Evolutionary conservation across 1,140 invertebrate species (phyloP).

Genomic region (Drosophila tsacasi): DNA sequence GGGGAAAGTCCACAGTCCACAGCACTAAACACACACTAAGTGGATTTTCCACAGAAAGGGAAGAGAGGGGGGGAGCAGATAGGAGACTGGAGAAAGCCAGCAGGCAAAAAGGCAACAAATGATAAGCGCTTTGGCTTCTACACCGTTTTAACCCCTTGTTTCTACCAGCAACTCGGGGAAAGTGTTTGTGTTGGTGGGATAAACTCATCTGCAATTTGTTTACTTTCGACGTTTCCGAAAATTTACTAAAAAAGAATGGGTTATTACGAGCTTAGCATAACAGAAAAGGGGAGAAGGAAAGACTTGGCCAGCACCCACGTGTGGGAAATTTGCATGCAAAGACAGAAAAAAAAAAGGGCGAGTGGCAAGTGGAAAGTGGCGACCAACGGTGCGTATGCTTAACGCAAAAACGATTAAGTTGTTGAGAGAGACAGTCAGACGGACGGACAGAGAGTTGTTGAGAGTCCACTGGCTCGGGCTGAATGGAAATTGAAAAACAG

Average conservation of each 20-base stretch:
- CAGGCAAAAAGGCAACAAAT: constrained; percentile 52
- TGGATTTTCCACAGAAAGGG: constrained; percentile 58
- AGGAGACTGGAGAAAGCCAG: constrained; percentile 21
- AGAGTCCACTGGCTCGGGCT: constrained; percentile 6
- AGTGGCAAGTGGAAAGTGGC: constrained; percentile 21
- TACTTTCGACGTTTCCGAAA: constrained; percentile 82
- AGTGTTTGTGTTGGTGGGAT: constrained; percentile 55
- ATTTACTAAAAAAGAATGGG: constrained; percentile 72
- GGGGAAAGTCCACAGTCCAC: constrained; percentile 38
- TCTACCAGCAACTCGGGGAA: not conserved
- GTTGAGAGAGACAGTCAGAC: constrained; percentile 40
- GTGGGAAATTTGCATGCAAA: constrained; percentile 66
- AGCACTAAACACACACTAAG: constrained; percentile 80
- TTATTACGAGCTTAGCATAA: constrained; percentile 77
- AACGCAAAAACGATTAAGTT: constrained; percentile 82
- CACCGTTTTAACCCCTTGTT: constrained; percentile 41
- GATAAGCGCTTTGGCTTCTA: constrained; percentile 53
- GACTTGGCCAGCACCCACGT: constrained; percentile 22
- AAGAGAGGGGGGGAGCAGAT: not conserved
- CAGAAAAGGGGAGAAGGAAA: constrained; percentile 29
- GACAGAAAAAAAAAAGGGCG: constrained; percentile 34
- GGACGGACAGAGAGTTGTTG: constrained; percentile 1
- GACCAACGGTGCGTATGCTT: constrained; percentile 71
- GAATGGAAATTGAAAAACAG: constrained; percentile 76
- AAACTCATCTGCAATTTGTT: constrained; percentile 83